Evolutionary conservation across 2,113 vertebrate genomes (phyloP), one percentile per base, ranked within the genome.

Genomic region (Cebus imitator): DNA sequence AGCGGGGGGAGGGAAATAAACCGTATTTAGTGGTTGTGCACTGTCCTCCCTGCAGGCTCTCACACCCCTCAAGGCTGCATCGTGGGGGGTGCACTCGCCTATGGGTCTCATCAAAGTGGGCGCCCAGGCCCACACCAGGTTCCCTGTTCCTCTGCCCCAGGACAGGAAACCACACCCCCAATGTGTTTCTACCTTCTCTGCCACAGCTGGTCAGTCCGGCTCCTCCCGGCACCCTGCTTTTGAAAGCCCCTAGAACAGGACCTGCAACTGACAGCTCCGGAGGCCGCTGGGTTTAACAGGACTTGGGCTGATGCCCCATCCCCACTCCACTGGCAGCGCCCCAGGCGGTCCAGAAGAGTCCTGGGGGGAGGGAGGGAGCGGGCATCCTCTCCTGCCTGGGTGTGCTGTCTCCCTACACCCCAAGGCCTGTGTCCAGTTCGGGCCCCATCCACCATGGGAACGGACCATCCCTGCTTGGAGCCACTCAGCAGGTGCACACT

Each of bases 1-100:
- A n/a, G 23, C 45, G 1, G 48, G 58, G 20, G 73, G 7, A 35
- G 66, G 58, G 40, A 40, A 98, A 90, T 97, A 98, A 98, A 97
- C 5, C 1, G 35, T 93, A 52, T 72, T 92, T 72, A 61, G 94
- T 82, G 73, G 48, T 45, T n/a, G 48, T 50, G 78, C 8, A 1
- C 37, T 66, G 90, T 95, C 93, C 27, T 78, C 37, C 23, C 78
- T 93, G 55, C 18, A 35, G 37, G 10, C 5, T 16, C 8, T 55
- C 13, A 2, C 18, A 12, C 2, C 21, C 57, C 17, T 55, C 0
- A 8, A 23, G 6, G 50, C 55, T 25, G 10, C 1, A 3, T 23
- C 37, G 4, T 0, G 5, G 0, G 8, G 6, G 8, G 25, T 27
- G 27, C 16, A 48, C 16, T 14, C 8, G 6, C 30, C 20, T 20